Evolutionary conservation across 2,113 vertebrate species (phyloP), one percentile per base, ranked within the genome.

Genomic region (Sander vitreus): DNA sequence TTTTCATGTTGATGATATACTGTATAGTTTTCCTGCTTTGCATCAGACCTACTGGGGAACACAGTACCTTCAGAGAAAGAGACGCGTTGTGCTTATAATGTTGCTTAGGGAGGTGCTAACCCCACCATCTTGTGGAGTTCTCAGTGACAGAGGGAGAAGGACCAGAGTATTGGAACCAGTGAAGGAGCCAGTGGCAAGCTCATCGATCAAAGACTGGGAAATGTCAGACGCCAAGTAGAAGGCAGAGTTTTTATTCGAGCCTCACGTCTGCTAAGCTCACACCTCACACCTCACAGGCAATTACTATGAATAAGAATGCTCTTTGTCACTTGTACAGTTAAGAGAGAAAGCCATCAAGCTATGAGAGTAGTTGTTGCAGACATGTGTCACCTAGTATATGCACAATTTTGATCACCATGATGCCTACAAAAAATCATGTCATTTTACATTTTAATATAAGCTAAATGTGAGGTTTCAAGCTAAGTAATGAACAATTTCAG

Each of bases 171-270:
- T 27, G 27, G 27, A 27, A 2, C 25, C 25, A 25, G 25, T 25
- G 84, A 90, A 88, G 89, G 90, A 91, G 90, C 91, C 83, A 54
- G 83, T 88, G 90, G 89, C 87, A 81, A 91, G 88, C 88, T 91
- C 91, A 94, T 94, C 90, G 81, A 93, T 94, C 92, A 93, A 89
- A 93, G 84, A 90, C 79, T 13, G 86, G 89, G 81, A 93, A 94
- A 93, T 91, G 89, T 93, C 93, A 93, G 81, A 73, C 80, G 54
- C 62, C 79, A 78, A 92, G 89, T 81, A 85, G 84, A 80, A 92
- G 85, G 83, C 84, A 79, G 84, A 81, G 86, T 89, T 88, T 89
- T 88, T 83, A 80, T 81, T 58, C 83, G 62, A 55, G 84, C 76
- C 53, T 88, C 73, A 76, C 50, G 60, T 68, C 84, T 75, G 82